These are phyloP conservation scores for Coilia nasus DNA, from an alignment of 2,797 vertebrate species.

Conservation along the genomic window DNA sequence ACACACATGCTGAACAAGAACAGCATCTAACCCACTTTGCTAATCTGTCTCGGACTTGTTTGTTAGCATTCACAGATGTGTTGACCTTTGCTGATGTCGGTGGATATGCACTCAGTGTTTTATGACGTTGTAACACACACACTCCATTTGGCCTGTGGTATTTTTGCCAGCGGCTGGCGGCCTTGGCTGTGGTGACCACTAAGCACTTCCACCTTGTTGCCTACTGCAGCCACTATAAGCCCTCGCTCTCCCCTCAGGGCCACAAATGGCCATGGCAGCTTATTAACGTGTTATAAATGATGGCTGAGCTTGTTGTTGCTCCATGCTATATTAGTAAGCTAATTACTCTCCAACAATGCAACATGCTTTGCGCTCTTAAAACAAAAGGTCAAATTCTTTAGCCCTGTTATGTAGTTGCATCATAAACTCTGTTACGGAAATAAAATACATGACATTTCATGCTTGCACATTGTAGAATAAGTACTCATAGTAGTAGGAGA, in stretches of 20 bases:
- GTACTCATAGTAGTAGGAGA: too few relatives aligned
- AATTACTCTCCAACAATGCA: background rate
- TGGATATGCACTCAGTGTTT: conserved; percentile 1
- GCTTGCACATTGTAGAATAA: background rate
- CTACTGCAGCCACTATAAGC: background rate
- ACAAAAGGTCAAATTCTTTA: background rate
- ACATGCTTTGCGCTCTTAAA: background rate
- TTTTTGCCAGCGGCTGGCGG: background rate
- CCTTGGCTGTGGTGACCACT: background rate
- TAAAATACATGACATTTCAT: background rate
- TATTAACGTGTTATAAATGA: background rate
- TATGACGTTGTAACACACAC: conserved; percentile 1
- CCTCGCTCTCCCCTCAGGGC: background rate
- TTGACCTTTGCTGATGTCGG: background rate
- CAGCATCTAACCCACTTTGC: background rate
- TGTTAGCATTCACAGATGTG: background rate
- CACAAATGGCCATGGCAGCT: background rate
- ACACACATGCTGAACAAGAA: background rate
- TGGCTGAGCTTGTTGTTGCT: background rate
- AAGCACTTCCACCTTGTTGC: background rate
- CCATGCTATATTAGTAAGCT: background rate
- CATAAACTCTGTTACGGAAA: background rate
- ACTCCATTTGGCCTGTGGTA: conserved; percentile 7
- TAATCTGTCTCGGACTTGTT: background rate
- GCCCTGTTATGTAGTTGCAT: background rate